These are phyloP conservation scores for Chrysodeixis includens DNA, from an alignment of 2,888 invertebrate species.

Conservation along the genomic window DNA sequence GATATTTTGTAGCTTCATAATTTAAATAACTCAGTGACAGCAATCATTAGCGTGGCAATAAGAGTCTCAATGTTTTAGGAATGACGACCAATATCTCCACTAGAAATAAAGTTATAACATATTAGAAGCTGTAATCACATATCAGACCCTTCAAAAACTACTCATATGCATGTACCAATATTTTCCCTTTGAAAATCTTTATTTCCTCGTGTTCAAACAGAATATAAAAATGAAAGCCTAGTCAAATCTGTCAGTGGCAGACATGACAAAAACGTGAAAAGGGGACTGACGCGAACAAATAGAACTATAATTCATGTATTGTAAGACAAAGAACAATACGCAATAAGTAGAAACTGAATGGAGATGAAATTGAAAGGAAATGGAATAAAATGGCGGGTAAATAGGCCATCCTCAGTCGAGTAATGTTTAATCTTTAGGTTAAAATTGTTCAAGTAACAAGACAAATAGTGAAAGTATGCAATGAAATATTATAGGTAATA, in stretches of 20 bases:
- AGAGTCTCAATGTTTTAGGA: too few relatives aligned
- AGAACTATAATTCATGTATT: slow-evolving; percentile 23
- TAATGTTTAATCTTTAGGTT: slow-evolving; percentile 28
- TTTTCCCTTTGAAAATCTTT: slow-evolving; percentile 14
- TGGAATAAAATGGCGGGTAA: slow-evolving; percentile 33
- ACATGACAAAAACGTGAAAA: slow-evolving; percentile 29
- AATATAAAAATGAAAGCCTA: slow-evolving; percentile 27
- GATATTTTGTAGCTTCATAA: too few relatives aligned
- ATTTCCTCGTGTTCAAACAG: slow-evolving; percentile 13
- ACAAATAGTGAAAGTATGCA: background rate
- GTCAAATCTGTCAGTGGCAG: slow-evolving; percentile 32
- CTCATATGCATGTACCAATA: background rate
- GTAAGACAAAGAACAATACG: slow-evolving; percentile 26
- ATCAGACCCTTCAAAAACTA: too few relatives aligned
- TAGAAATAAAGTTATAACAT: too few relatives aligned
- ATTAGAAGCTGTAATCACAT: too few relatives aligned
- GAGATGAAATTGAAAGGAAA: slow-evolving; percentile 31
- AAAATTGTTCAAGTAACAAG: slow-evolving; percentile 26
- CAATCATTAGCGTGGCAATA: too few relatives aligned
- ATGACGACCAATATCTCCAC: too few relatives aligned
- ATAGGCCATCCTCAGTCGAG: slow-evolving; percentile 27
- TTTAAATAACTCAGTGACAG: too few relatives aligned
- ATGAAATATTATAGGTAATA: too few relatives aligned
- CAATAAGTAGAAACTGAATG: slow-evolving; percentile 23
- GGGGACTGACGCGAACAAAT: slow-evolving; percentile 39